Percentiles rank a stretch among this genome's conserved stretches.
Evolutionary conservation across 2,888 invertebrate species (phyloP).

Genomic region (Trissolcus japonicus): DNA sequence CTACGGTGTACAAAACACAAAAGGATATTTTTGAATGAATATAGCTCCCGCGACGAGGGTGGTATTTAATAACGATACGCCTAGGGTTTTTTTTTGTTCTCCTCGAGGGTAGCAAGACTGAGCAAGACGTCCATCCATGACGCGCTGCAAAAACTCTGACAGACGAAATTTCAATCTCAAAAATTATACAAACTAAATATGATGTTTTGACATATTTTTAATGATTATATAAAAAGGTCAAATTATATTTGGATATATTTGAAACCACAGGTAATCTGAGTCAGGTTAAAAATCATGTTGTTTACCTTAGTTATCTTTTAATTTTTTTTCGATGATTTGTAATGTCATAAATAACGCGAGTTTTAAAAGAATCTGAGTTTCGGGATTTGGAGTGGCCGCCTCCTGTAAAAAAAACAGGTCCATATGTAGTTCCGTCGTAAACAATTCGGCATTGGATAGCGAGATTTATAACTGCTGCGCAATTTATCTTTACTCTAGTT

Average conservation of each 20-base stretch:
- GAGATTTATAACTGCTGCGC: constrained; percentile 37
- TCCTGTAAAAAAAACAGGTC: neutral
- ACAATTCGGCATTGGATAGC: constrained; percentile 24
- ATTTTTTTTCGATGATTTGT: constrained; percentile 18
- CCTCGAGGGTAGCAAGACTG: constrained; percentile 50
- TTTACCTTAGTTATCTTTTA: constrained; percentile 1
- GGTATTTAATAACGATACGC: constrained; percentile 54
- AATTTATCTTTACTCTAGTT: constrained; percentile 47
- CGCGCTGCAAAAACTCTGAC: too few species aligned
- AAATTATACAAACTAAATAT: too few species aligned
- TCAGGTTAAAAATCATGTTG: too few species aligned
- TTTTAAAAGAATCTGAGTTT: constrained; percentile 34
- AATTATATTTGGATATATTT: too few species aligned
- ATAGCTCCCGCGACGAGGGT: constrained; percentile 57
- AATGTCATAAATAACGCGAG: constrained; percentile 15
- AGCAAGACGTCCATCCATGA: constrained; percentile 15
- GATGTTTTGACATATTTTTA: too few species aligned
- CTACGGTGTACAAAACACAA: constrained; percentile 44
- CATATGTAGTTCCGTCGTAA: constrained; percentile 42
- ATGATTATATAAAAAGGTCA: too few species aligned
- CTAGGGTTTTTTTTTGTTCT: constrained; percentile 57
- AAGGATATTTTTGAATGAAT: constrained; percentile 61
- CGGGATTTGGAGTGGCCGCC: constrained; percentile 17
- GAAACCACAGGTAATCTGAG: neutral
- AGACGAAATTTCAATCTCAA: too few species aligned